These are phyloP conservation scores for Ctenosaura bakeri DNA, from an alignment of 2,797 vertebrate genomes.

Conservation along the genomic window DNA sequence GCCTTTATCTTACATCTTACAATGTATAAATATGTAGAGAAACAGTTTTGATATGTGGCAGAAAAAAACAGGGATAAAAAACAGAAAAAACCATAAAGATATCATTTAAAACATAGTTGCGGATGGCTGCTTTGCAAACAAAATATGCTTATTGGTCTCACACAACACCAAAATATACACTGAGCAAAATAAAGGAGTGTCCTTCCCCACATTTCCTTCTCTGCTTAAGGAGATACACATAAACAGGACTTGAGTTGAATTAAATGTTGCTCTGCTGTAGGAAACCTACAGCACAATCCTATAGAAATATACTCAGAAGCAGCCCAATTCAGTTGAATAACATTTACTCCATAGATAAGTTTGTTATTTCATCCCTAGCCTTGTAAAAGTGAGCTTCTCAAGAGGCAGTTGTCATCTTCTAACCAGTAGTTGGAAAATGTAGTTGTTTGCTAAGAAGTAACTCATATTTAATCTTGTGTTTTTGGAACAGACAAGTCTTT, in stretches of 20 bases:
- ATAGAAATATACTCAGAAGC: not conserved
- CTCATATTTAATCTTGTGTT: not conserved
- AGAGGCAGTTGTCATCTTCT: not conserved
- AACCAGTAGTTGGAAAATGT: slow-evolving; percentile 3
- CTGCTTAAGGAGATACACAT: not conserved
- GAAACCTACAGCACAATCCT: not conserved
- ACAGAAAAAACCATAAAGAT: too few species aligned
- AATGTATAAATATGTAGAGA: too few species aligned
- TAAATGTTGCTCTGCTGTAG: not conserved
- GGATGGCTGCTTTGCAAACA: not conserved
- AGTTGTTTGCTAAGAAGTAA: not conserved
- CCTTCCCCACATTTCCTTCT: not conserved
- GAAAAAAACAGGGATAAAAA: too few species aligned
- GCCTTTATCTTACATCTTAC: too few species aligned
- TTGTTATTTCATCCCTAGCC: not conserved
- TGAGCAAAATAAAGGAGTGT: not conserved
- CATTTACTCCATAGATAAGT: not conserved
- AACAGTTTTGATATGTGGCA: too few species aligned
- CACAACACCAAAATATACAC: not conserved
- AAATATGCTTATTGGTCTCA: not conserved
- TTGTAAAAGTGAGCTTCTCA: not conserved
- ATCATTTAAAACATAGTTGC: not conserved
- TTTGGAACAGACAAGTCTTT: not conserved
- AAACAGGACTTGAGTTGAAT: not conserved
- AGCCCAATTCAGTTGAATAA: too few species aligned